A percentile compares a stretch with the other conserved stretches of the same genome.
Evolutionary conservation across 2,113 vertebrate species (phyloP).

Genomic region (Xiphophorus maculatus): DNA sequence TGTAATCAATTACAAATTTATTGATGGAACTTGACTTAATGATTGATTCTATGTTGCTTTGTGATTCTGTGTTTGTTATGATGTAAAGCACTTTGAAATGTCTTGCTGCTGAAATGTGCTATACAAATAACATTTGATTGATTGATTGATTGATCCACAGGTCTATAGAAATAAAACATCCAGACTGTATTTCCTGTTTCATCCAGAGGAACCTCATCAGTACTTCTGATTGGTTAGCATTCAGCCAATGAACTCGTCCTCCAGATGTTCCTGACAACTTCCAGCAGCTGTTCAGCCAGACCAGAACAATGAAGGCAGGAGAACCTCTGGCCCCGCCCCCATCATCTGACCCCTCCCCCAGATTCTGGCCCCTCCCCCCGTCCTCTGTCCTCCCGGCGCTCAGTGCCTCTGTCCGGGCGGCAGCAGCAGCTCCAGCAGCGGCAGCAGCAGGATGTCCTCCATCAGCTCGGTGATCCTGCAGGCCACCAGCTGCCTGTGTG

Average conservation of each 20-base stretch:
- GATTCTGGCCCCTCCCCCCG: background rate
- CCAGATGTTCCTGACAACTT: background rate
- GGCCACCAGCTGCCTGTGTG: conserved; percentile 68
- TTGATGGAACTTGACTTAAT: too few relatives aligned
- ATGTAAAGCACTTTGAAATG: too few relatives aligned
- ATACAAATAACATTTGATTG: too few relatives aligned
- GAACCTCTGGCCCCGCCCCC: background rate
- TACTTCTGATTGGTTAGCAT: background rate
- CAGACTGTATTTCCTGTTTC: too few relatives aligned
- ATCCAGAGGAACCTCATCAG: background rate
- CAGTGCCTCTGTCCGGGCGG: background rate
- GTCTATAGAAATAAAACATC: too few relatives aligned
- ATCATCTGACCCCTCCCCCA: background rate
- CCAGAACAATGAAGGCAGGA: background rate
- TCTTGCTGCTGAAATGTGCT: too few relatives aligned
- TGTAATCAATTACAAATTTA: too few relatives aligned
- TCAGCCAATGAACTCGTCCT: background rate
- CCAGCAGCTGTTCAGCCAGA: too few relatives aligned
- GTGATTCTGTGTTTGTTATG: too few relatives aligned
- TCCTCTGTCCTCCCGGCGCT: background rate
- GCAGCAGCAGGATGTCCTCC: conserved; percentile 36
- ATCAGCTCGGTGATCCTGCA: conserved; percentile 51
- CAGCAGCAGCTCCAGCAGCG: background rate
- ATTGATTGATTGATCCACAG: too few relatives aligned
- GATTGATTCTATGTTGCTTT: too few relatives aligned